These are phyloP conservation scores for Acipenser ruthenus DNA, from an alignment of 2,797 vertebrate genomes.

Conservation along the genomic window DNA sequence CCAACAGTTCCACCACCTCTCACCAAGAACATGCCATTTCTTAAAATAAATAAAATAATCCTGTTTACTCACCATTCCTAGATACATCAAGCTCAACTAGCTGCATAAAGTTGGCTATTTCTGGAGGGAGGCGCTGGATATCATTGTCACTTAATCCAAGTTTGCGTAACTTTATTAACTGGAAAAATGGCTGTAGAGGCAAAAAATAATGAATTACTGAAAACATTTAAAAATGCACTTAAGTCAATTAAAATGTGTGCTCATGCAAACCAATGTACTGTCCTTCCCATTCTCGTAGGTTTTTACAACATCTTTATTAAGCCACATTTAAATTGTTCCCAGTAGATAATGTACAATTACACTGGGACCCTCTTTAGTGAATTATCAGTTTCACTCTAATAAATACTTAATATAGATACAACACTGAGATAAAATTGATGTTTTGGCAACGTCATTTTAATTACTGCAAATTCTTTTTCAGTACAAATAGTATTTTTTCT, in stretches of 20 bases:
- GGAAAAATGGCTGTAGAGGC: constrained; percentile 86
- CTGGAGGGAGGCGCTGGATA: constrained; percentile 88
- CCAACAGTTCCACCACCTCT: no score
- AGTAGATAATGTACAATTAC: no score
- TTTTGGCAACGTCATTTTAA: no score
- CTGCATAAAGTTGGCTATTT: constrained; percentile 96
- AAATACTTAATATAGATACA: no score
- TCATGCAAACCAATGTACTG: not conserved
- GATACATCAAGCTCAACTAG: constrained; percentile 93
- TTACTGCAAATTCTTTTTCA: no score
- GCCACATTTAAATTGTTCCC: no score
- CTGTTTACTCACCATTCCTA: constrained; percentile 73
- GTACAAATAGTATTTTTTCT: no score
- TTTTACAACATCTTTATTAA: no score
- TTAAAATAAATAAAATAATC: not conserved
- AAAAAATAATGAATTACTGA: constrained; percentile 15
- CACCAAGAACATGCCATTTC: not conserved
- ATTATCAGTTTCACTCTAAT: no score
- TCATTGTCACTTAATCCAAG: constrained; percentile 96
- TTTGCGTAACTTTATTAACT: constrained; percentile 89
- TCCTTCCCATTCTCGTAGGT: no score
- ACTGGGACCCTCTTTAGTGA: no score
- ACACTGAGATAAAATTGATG: no score
- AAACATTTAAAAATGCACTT: not conserved
- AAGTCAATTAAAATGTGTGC: not conserved